Percentiles rank a stretch among this genome's conserved stretches.
Conservation (phyloP, 2,797 vertebrate genomes). For the Notoglanidium macrostoma region DNA sequence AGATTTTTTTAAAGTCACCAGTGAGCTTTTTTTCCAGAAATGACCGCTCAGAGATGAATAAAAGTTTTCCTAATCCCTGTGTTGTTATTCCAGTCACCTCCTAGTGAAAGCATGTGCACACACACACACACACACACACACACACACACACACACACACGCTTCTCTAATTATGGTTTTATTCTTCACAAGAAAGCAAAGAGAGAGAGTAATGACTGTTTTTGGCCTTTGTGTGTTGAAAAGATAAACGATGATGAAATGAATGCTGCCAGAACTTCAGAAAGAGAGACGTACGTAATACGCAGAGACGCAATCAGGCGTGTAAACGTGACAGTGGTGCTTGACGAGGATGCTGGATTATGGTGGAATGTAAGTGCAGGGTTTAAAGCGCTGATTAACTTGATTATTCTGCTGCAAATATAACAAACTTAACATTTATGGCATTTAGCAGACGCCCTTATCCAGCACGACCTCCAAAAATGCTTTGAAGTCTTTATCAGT, state of each 20-base stretch:
- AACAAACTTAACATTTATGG: neutral
- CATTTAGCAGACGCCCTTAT: neutral
- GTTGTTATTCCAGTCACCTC: slow-evolving; percentile 45
- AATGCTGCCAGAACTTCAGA: slow-evolving; percentile 34
- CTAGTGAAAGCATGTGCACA: slow-evolving; percentile 32
- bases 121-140: slow-evolving; percentile 14
- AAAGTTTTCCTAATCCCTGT: neutral
- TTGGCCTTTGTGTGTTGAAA: slow-evolving; percentile 51
- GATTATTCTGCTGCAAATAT: neutral
- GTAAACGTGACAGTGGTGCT: slow-evolving; percentile 9
- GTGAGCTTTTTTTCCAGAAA: neutral
- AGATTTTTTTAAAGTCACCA: neutral
- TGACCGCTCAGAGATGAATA: neutral
- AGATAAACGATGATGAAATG: slow-evolving; percentile 54
- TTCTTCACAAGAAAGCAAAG: slow-evolving; percentile 26
- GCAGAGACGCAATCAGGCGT: slow-evolving; percentile 31
- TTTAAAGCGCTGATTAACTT: neutral
- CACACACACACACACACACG: neutral
- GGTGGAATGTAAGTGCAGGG: neutral
- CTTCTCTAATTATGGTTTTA: slow-evolving; percentile 44
- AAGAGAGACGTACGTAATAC: neutral
- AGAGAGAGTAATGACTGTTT: slow-evolving; percentile 41
- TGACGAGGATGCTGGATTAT: neutral
- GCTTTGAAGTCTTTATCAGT: neutral
- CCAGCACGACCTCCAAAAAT: neutral